Evolutionary conservation across 2,113 vertebrate species (phyloP), one percentile per base, ranked within the genome.

Genomic region (Rhabdomys dilectus): DNA sequence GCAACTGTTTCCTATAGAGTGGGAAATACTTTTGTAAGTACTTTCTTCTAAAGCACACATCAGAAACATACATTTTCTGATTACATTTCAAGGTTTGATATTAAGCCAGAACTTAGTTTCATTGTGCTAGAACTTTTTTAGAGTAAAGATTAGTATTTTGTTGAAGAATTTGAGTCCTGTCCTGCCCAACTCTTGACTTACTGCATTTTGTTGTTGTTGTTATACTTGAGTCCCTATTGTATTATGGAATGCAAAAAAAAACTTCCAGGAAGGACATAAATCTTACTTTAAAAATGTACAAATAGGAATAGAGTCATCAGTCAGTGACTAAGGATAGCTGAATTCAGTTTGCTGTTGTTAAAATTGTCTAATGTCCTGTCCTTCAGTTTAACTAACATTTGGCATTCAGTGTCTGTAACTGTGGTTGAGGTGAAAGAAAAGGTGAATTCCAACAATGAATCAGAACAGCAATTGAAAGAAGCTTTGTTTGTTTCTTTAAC

Each of bases 191-290:
- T 97, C 95, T 97, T 99, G 98, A 98, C 98, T 98, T 98, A 96
- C 98, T 98, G 95, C 98, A 97, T 98, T 97, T 97, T 98, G 98
- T 97, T 97, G 85, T 93, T 97, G 98, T 98, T 98, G 97, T 98
- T 98, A 89, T 96, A 94, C 36, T 51, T 72, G 94, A 96, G 97
- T 99, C 98, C 98, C 98, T 97, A 97, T 98, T 98, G 98, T 98
- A 99, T 99, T 99, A 97, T 98, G 98, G 98, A 99, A 99, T 99
- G 98, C 98, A 97, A 97, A 97, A 88, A 88, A 1, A 66, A 97
- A 98, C 98, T 99, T 99, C 99, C 98, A 48, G 99, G 98, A 99
- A 99, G 98, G 98, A 98, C 95, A 97, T 48, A 95, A 72, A 22
- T 98, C 53, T 97, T 98, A 98, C 98, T 99, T 96, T 13, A 82